A percentile compares a stretch with the other conserved stretches of the same genome.
phyloP scores from a whole-genome alignment of 2,113 vertebrate genomes.

The Noctilio leporinus region DNA sequence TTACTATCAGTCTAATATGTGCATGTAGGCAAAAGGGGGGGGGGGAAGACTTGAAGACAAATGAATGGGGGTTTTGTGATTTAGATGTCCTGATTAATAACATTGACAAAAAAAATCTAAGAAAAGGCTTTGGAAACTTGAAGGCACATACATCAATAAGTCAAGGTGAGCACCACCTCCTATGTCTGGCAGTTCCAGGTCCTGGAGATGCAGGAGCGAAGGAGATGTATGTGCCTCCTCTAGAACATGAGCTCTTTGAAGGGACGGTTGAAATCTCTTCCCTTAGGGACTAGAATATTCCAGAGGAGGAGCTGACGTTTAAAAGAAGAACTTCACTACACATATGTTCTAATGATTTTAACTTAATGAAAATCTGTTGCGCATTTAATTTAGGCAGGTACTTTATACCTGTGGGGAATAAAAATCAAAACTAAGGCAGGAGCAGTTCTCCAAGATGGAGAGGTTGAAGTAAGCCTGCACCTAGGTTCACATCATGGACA shows the following conservation, averaged over 20 bases:
- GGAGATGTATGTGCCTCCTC: background rate
- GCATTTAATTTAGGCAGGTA: background rate
- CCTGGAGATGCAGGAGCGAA: background rate
- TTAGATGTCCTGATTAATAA: background rate
- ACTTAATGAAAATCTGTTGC: background rate
- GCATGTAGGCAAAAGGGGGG: background rate
- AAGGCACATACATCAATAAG: background rate
- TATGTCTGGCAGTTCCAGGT: background rate
- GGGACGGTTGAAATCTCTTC: background rate
- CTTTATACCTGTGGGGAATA: background rate
- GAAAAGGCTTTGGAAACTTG: background rate
- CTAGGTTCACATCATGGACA: background rate
- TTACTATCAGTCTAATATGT: background rate
- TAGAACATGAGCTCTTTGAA: background rate
- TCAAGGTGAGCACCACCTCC: background rate
- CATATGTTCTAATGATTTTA: background rate
- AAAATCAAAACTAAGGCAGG: background rate
- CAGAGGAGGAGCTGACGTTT: background rate
- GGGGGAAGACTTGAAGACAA: background rate
- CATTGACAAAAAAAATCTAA: conserved; percentile 1
- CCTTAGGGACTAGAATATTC: background rate
- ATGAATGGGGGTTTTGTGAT: background rate
- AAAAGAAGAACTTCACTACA: background rate
- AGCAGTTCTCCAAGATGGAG: background rate
- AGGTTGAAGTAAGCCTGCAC: background rate